Evolutionary conservation across 2,888 invertebrate genomes (phyloP).

Genomic region (Pammene aurita): DNA sequence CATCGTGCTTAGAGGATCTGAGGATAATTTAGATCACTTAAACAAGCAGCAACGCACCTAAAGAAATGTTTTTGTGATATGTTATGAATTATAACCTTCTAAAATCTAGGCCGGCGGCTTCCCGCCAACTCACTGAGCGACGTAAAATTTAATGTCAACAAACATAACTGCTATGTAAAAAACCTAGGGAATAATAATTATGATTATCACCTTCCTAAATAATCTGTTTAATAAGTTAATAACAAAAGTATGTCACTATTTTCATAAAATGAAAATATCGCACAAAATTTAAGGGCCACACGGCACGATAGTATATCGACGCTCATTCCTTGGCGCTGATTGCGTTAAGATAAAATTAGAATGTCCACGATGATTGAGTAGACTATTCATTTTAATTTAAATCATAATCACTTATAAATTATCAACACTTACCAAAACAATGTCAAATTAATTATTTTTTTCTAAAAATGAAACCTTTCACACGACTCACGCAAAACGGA

Average conservation of each 20-base stretch:
- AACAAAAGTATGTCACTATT: slow-evolving; percentile 4
- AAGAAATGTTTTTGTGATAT: slow-evolving; percentile 14
- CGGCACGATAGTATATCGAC: slow-evolving; percentile 48
- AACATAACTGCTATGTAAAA: neutral
- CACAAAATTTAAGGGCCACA: slow-evolving; percentile 19
- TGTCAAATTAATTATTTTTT: slow-evolving; percentile 65
- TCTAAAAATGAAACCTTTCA: slow-evolving; percentile 59
- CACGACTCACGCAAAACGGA: slow-evolving; percentile 71
- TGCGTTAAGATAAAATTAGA: slow-evolving; percentile 41
- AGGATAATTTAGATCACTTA: too few species aligned
- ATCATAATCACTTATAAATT: slow-evolving; percentile 47
- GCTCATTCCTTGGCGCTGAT: slow-evolving; percentile 53
- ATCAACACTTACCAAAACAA: slow-evolving; percentile 73
- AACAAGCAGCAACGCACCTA: neutral
- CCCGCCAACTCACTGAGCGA: slow-evolving; percentile 52
- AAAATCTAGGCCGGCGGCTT: slow-evolving; percentile 50
- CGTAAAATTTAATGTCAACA: slow-evolving; percentile 36
- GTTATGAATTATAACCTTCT: slow-evolving; percentile 44
- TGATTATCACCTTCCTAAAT: neutral
- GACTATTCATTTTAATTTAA: slow-evolving; percentile 30
- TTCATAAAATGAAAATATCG: slow-evolving; percentile 5
- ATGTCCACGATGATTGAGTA: slow-evolving; percentile 23
- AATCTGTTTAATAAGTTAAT: slow-evolving; percentile 12
- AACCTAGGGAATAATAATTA: neutral
- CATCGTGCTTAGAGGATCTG: slow-evolving; percentile 54